Base-by-base conservation (phyloP, 2,113 vertebrate species). In the Corythaixoides concolor region DNA sequence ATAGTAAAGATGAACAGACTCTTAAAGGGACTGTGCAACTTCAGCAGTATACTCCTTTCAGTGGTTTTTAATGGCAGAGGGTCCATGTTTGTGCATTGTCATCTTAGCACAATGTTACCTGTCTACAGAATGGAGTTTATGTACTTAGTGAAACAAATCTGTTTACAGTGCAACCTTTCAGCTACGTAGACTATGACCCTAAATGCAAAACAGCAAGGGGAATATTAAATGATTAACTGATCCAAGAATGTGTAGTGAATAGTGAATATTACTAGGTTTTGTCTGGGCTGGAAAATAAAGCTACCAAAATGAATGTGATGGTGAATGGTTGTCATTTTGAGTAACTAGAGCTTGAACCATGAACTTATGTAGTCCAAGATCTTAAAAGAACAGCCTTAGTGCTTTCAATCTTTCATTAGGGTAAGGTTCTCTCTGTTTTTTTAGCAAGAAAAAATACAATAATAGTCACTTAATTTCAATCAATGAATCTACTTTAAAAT, bases 221-320 rank as follows among this genome's bases (percentile, higher is more conserved):
- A 85, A 77, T 74, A 79, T 88, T 90, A 82, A 93, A 93, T 88
- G 66, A 93, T 95, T 89, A 90, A 95, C 85, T 93, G 75, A 72
- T 92, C 32, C 24, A 88, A 72, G 85, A 95, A 90, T 56, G 22
- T 85, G 19, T 52, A 47, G n/a, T 63, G 37, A 82, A 50, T 83
- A 80, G 72, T 63, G 37, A 82, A 45, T 83, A 80, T 68, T 85
- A 68, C 63, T 81, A 67, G 45, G 21, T 91, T 81, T 93, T 88
- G 35, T 72, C 70, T 70, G 58, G 68, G 56, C 41, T 91, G 52
- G 39, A 86, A 85, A 93, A 81, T 58, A 64, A 89, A 88, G 20
- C 66, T 43, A 15, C 35, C 28, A 78, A 75, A 89, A 70, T 64
- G 28, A 75, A 83, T 84, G 58, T 37, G 35, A 43, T 39, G 45